A percentile compares a stretch with the other conserved stretches of the same genome.
Conservation (phyloP, 2,797 vertebrate genomes). For the Propithecus deckenii region DNA sequence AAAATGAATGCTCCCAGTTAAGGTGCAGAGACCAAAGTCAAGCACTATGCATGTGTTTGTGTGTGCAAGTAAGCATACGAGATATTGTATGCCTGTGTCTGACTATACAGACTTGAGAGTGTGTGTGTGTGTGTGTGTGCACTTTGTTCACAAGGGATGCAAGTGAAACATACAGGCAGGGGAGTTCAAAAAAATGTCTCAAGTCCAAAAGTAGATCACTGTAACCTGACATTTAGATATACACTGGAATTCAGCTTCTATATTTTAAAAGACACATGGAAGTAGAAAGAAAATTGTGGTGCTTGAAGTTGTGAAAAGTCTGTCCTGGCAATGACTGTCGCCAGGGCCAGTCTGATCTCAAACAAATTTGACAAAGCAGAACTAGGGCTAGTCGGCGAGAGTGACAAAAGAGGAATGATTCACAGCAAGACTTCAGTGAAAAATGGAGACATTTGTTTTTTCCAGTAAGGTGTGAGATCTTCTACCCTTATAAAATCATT, state of each 20-base stretch:
- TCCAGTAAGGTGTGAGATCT: neutral
- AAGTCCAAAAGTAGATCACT: neutral
- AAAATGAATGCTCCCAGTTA: neutral
- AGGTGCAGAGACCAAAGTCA: neutral
- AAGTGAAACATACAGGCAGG: neutral
- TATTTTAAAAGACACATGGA: neutral
- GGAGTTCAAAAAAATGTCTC: neutral
- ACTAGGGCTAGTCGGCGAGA: neutral
- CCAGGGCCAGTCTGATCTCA: neutral
- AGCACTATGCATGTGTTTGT: neutral
- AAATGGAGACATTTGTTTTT: neutral
- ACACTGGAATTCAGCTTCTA: neutral
- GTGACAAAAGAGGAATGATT: neutral
- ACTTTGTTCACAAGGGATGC: neutral
- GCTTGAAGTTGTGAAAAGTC: neutral
- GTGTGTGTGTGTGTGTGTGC: rapidly evolving
- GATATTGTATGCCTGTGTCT: neutral
- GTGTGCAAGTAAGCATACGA: neutral
- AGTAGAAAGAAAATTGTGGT: neutral
- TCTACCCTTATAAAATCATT: neutral
- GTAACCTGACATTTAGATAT: neutral
- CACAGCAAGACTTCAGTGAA: neutral
- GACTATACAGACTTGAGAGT: neutral
- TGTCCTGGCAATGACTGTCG: neutral
- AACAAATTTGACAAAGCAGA: neutral